Evolutionary conservation across 1,140 invertebrate species (phyloP), one percentile per base, ranked within the genome.

Genomic region (Zaprionus africanus): DNA sequence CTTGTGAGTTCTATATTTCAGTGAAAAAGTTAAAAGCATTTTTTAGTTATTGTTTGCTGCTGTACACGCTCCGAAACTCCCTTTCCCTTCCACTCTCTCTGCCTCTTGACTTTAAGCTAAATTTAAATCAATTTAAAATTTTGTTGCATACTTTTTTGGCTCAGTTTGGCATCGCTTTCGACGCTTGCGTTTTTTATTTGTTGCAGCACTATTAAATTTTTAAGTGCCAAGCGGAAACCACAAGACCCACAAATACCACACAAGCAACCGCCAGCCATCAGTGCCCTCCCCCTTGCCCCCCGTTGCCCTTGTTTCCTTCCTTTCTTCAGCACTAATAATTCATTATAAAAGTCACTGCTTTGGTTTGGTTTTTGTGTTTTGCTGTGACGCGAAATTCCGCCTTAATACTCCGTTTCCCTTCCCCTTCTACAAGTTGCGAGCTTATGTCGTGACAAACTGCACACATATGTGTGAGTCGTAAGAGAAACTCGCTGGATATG

Each of bases 401-500:
- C 76, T 68, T 79, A 62, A 73, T 66, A 66, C 41, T 57, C 49
- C 54, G 60, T 65, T 53, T 17, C 7, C 36, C 34, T 53, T 17
- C 7, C 36, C 34, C 17, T 31, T 28, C 63, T 59, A 38, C 59
- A 78, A 78, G 58, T 80, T 77, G 67, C 67, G 57, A 77, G 86
- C 85, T 90, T 90, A 90, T 90, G 82, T 85, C 86, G 85, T 90
- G 85, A 90, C 85, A 90, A 90, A 90, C 86, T 86, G 82, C 86
- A 77, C 85, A 85, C 85, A 88, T 90, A 88, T 87, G 83, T 88
- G 84, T 88, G 84, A 49, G 41, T 49, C 41, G 64, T 58, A 49
- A 49, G 51, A 58, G 79, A 59, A 59, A 12, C 62, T 54, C 26
- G 5, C 28, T 13, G 6, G 24, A 43, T 61, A 66, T 49, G 66